Percentiles rank a stretch among this genome's conserved stretches.
Conservation (phyloP, 2,797 vertebrate species). For the Linurgus olivaceus region DNA sequence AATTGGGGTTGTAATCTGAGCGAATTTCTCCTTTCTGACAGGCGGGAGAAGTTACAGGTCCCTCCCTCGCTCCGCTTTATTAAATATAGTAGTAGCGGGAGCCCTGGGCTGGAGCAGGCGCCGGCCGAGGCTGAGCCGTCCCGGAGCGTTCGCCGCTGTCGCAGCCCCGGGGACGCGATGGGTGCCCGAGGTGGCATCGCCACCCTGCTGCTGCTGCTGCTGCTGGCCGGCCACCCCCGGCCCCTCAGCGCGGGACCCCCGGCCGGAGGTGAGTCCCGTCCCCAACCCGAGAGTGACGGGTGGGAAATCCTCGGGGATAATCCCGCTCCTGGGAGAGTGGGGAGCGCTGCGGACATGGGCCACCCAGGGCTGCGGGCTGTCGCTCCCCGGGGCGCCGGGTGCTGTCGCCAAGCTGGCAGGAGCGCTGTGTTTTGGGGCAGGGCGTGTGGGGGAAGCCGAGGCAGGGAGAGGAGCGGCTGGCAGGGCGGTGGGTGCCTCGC, state of each 20-base stretch:
- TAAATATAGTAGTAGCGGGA: constrained; percentile 68
- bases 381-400: accelerated
- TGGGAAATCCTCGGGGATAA: accelerated
- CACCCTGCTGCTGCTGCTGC: background rate
- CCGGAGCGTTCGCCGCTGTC: background rate
- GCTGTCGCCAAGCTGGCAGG: background rate
- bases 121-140: background rate
- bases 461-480: background rate
- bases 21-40: constrained; percentile 50
- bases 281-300: accelerated
- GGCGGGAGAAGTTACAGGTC: constrained; percentile 54
- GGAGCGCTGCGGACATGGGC: accelerated
- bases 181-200: background rate
- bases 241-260: background rate
- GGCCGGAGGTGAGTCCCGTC: constrained; percentile 32
- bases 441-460: background rate
- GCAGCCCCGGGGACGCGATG: background rate
- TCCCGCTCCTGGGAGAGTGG: accelerated
- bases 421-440: background rate
- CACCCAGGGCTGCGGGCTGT: background rate
- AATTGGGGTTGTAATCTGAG: constrained; percentile 53
- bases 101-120: background rate
- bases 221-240: background rate
- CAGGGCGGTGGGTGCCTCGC: accelerated
- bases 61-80: constrained; percentile 67